Evolutionary conservation across 2,888 invertebrate species (phyloP).

Genomic region (Drosophila putrida): DNA sequence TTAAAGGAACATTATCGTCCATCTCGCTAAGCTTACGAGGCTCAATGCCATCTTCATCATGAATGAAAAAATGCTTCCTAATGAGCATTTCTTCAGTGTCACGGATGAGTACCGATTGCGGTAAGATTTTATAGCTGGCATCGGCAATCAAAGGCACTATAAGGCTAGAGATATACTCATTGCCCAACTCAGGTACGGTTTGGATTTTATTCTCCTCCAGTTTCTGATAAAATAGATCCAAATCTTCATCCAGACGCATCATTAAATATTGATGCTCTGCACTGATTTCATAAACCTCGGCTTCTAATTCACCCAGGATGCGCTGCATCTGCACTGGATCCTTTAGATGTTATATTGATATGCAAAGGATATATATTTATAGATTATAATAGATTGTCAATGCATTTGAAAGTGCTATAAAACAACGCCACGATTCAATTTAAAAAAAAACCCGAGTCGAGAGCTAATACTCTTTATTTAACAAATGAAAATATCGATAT

Average conservation of each 20-base stretch:
- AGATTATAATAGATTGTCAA: not conserved
- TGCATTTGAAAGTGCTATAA: not conserved
- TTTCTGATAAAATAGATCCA: conserved; percentile 77
- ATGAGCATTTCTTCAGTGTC: conserved; percentile 80
- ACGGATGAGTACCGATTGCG: conserved; percentile 72
- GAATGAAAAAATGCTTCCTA: conserved; percentile 76
- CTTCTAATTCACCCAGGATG: conserved; percentile 82
- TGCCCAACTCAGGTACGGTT: conserved; percentile 65
- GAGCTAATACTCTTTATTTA: too few relatives aligned
- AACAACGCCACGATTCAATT: conserved; percentile 3
- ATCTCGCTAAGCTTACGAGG: conserved; percentile 65
- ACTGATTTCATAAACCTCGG: conserved; percentile 83
- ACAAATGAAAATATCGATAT: too few relatives aligned
- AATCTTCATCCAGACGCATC: conserved; percentile 71
- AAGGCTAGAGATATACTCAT: conserved; percentile 74
- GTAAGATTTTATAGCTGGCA: conserved; percentile 61
- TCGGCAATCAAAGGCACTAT: conserved; percentile 77
- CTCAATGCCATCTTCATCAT: conserved; percentile 59
- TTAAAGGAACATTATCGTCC: conserved; percentile 54
- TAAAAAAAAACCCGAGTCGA: too few relatives aligned
- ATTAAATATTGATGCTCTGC: conserved; percentile 82
- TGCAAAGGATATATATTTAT: too few relatives aligned
- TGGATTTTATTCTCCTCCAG: conserved; percentile 69
- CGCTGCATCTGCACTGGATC: conserved; percentile 77
- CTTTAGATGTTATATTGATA: conserved; percentile 42